phyloP scores from a whole-genome alignment of 2,113 vertebrate genomes.

The Sus scrofa region DNA sequence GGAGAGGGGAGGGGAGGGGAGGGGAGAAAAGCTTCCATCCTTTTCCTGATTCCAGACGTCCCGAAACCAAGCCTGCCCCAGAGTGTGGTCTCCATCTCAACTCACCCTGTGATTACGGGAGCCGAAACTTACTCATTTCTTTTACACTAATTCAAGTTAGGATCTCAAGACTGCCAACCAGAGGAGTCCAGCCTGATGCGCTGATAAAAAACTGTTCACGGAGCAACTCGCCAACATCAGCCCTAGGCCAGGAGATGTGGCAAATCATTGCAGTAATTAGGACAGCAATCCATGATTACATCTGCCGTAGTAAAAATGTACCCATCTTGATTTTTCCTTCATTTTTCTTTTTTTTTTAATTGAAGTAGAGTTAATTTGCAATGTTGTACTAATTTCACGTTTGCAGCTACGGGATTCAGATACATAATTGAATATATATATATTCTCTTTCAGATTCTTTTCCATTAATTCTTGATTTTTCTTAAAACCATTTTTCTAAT shows the following conservation, averaged over 20 bases:
- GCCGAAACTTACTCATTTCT: background rate
- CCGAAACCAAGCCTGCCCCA: background rate
- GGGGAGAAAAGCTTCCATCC: accelerated
- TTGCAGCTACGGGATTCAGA: no score
- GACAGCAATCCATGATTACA: accelerated
- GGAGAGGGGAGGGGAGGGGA: background rate
- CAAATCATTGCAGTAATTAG: accelerated
- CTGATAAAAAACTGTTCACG: background rate
- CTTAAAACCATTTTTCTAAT: background rate
- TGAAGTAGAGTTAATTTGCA: background rate
- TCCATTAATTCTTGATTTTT: background rate
- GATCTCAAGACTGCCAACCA: background rate
- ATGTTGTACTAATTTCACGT: background rate
- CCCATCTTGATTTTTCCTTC: background rate
- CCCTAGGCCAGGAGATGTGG: background rate
- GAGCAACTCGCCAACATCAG: no score
- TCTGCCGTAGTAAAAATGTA: background rate
- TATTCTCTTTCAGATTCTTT: background rate
- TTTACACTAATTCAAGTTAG: background rate
- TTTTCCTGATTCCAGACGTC: accelerated
- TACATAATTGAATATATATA: background rate
- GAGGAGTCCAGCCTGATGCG: background rate
- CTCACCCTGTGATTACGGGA: background rate
- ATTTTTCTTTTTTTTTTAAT: background rate
- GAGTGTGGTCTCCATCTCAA: background rate